A percentile compares a stretch with the other conserved stretches of the same genome.
These are phyloP conservation scores for Drosophila varians DNA, from an alignment of 1,140 invertebrate genomes.

Conservation along the genomic window DNA sequence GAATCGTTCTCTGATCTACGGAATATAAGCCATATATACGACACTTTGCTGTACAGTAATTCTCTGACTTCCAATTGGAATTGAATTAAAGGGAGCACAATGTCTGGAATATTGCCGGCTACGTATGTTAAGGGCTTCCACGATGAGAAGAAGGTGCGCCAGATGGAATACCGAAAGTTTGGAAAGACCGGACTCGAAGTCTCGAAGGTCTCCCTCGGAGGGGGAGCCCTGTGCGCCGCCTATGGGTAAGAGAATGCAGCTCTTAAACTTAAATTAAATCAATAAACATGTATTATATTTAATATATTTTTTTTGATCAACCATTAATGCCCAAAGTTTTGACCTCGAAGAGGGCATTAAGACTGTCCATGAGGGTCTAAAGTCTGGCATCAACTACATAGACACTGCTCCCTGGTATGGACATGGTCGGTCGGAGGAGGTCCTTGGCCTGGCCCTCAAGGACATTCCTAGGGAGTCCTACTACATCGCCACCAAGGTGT, in stretches of 20 bases:
- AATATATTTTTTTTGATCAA: not conserved
- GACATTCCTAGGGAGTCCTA: constrained; percentile 91
- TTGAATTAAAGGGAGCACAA: constrained; percentile 28
- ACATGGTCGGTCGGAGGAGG: constrained; percentile 91
- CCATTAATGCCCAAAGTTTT: constrained; percentile 85
- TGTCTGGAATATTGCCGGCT: constrained; percentile 78
- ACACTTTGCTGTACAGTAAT: constrained; percentile 17
- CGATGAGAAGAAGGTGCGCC: constrained; percentile 84
- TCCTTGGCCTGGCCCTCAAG: constrained; percentile 92
- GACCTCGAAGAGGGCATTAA: constrained; percentile 87
- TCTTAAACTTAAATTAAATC: not conserved
- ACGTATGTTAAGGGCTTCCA: constrained; percentile 87
- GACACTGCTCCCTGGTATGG: constrained; percentile 97
- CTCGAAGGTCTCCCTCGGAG: constrained; percentile 86
- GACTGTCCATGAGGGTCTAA: constrained; percentile 89
- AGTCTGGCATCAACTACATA: constrained; percentile 95
- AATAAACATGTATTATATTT: not conserved
- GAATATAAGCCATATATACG: constrained; percentile 19
- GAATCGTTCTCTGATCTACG: not conserved
- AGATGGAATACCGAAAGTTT: constrained; percentile 86
- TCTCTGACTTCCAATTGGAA: not conserved
- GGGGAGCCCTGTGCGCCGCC: constrained; percentile 63
- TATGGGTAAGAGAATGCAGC: constrained; percentile 48
- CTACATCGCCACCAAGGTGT: constrained; percentile 96
- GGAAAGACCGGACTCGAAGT: constrained; percentile 85